phyloP scores from a whole-genome alignment of 2,797 vertebrate genomes.

The Acridotheres tristis region DNA sequence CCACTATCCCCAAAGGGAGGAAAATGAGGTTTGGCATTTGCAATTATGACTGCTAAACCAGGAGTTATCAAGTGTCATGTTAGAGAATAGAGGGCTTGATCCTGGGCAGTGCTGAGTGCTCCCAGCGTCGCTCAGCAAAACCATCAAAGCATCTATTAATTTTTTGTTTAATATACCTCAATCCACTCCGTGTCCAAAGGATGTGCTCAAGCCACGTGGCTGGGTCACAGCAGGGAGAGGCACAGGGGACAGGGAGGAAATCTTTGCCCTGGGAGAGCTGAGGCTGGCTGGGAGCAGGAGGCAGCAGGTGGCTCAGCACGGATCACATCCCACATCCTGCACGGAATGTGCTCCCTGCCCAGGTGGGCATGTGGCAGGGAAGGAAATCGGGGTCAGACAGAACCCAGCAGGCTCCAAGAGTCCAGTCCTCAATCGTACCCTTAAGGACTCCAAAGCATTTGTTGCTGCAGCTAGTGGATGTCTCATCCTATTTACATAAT shows the following conservation, averaged over 20 bases:
- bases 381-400: slow-evolving; percentile 1
- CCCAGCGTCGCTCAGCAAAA: not conserved
- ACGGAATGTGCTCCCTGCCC: accelerated
- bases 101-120: not conserved
- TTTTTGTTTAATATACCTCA: not conserved
- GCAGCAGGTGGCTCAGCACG: not conserved
- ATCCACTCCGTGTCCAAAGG: not conserved
- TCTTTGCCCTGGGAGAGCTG: not conserved
- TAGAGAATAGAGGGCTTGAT: slow-evolving; percentile 17
- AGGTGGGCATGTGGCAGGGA: not conserved
- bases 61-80: not conserved
- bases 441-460: slow-evolving; percentile 26
- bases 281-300: not conserved
- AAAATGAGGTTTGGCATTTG: slow-evolving; percentile 55
- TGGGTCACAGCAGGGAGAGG: not conserved
- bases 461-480: slow-evolving; percentile 47
- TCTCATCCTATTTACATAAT: slow-evolving; percentile 72
- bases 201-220: not conserved
- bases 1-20: not conserved
- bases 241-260: not conserved
- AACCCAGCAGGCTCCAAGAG: not conserved
- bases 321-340: not conserved
- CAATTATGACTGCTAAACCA: slow-evolving; percentile 10
- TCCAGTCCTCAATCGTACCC: not conserved
- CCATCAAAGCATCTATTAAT: not conserved